phyloP scores from a whole-genome alignment of 2,888 invertebrate species.

The Syrista parreyssii region DNA sequence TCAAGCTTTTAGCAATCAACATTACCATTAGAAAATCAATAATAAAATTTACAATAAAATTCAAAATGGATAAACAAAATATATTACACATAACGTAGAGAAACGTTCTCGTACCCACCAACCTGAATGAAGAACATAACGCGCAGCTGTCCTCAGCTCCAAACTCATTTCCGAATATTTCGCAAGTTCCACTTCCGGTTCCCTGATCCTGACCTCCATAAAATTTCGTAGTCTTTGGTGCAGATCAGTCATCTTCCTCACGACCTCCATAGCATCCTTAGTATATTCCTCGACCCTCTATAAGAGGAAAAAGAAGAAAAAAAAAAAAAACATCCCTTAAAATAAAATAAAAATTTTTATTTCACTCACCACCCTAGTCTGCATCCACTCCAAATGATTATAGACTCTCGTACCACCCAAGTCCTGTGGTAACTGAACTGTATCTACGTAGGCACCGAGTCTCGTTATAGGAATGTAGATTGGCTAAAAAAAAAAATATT shows the following conservation, averaged over 20 bases:
- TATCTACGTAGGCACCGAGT: constrained; percentile 76
- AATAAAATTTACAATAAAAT: neutral
- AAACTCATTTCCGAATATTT: constrained; percentile 69
- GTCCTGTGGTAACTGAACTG: constrained; percentile 77
- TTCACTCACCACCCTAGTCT: constrained; percentile 76
- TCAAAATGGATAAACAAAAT: neutral
- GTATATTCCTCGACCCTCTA: constrained; percentile 78
- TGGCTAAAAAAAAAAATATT: constrained; percentile 69
- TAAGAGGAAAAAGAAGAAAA: no score
- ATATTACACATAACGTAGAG: neutral
- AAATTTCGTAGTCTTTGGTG: constrained; percentile 70
- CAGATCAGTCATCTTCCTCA: constrained; percentile 73
- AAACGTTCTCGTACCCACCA: constrained; percentile 7
- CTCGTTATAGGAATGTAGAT: constrained; percentile 77
- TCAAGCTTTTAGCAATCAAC: neutral
- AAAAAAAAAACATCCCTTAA: neutral
- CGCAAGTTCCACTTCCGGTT: constrained; percentile 71
- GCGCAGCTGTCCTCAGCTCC: constrained; percentile 47
- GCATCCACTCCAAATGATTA: constrained; percentile 80
- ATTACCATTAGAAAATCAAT: neutral
- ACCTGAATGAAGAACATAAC: constrained; percentile 55
- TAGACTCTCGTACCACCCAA: constrained; percentile 79
- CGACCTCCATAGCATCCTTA: constrained; percentile 71
- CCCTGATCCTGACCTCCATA: constrained; percentile 69
- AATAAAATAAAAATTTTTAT: neutral